Conservation (phyloP, 2,797 vertebrate species). For the Schizopygopsis malacanthus region DNA sequence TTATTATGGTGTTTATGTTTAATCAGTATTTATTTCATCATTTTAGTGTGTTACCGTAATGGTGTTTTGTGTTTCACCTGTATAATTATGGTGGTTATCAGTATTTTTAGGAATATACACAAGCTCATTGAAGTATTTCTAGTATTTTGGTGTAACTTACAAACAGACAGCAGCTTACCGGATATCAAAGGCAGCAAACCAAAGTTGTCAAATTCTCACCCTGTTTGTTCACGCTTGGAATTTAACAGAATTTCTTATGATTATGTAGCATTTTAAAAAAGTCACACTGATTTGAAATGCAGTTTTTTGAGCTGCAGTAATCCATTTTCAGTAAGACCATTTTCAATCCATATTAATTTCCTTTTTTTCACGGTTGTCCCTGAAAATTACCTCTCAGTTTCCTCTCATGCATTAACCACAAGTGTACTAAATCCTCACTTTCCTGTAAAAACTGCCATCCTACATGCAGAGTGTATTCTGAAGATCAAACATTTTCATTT, state of each 20-base stretch:
- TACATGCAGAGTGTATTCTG: slow-evolving; percentile 22
- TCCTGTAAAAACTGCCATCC: neutral
- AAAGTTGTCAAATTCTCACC: neutral
- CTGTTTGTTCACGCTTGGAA: neutral
- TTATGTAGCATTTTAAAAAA: neutral
- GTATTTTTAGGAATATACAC: neutral
- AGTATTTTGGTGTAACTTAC: neutral
- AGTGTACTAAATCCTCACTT: slow-evolving; percentile 17
- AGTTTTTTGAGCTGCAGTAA: slow-evolving; percentile 31
- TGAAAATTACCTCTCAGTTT: neutral
- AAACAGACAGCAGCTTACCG: neutral
- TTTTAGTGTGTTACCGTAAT: neutral
- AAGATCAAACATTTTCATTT: slow-evolving; percentile 41
- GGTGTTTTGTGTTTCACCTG: neutral
- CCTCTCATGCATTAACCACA: slow-evolving; percentile 16
- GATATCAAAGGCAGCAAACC: neutral
- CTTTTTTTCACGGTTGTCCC: slow-evolving; percentile 24
- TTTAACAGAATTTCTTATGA: neutral
- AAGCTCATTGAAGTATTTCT: neutral
- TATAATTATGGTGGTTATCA: neutral
- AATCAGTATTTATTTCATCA: neutral
- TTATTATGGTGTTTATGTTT: neutral
- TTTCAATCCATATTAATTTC: slow-evolving; percentile 36
- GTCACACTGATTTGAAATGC: slow-evolving; percentile 29
- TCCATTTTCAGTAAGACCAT: neutral